Conservation (phyloP, 2,888 invertebrate genomes). For the Machimus atricapillus region DNA sequence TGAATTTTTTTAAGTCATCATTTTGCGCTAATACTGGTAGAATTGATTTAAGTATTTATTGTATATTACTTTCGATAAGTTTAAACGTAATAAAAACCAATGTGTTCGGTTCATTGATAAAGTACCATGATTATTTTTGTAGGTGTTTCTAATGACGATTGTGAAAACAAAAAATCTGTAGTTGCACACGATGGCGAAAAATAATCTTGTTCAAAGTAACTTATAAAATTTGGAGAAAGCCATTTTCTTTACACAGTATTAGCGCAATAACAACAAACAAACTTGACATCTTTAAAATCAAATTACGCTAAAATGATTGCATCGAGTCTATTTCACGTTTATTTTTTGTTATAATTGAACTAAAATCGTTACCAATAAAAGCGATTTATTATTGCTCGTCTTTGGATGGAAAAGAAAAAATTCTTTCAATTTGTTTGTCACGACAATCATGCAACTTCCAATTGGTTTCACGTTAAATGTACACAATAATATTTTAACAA, state of each 20-base stretch:
- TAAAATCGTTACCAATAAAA: not conserved
- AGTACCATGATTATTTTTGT: not conserved
- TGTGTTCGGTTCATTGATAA: not conserved
- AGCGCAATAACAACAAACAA: not conserved
- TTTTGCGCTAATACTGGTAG: not conserved
- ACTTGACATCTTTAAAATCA: not conserved
- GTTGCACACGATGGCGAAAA: not conserved
- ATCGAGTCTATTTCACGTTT: not conserved
- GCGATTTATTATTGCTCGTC: not conserved
- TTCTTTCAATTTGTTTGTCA: conserved; percentile 38
- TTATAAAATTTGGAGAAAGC: not conserved
- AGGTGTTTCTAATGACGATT: not conserved
- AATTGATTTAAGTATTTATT: not conserved
- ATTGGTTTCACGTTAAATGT: conserved; percentile 18
- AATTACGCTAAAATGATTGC: not conserved
- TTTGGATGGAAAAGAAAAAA: conserved; percentile 29
- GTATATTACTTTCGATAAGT: not conserved
- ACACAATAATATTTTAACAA: conserved; percentile 6
- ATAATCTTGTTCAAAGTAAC: not conserved
- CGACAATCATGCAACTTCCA: conserved; percentile 39
- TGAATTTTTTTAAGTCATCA: not conserved
- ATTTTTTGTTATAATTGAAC: not conserved
- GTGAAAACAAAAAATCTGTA: too few relatives aligned
- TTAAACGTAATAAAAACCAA: not conserved
- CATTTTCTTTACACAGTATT: not conserved